phyloP scores from a whole-genome alignment of 2,888 invertebrate species.

The Cheilosia vulpina region DNA sequence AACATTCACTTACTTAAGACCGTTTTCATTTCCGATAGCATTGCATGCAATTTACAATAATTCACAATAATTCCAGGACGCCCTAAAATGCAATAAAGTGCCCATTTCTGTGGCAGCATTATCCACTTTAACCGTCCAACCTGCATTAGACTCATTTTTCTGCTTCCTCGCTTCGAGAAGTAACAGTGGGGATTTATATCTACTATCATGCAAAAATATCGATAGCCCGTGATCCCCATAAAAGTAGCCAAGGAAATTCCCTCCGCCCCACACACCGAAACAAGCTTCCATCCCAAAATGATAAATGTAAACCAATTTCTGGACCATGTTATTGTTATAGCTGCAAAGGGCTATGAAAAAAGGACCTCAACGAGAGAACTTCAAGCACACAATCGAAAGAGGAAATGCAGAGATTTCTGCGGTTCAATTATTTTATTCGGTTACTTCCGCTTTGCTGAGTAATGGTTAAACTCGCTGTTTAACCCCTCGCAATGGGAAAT shows the following conservation, averaged over 20 bases:
- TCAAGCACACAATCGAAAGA: constrained; percentile 32
- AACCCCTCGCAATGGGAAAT: constrained; percentile 57
- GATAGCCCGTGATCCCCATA: constrained; percentile 69
- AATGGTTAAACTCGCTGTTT: constrained; percentile 60
- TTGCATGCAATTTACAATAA: constrained; percentile 58
- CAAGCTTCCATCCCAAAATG: constrained; percentile 23
- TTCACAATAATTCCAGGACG: constrained; percentile 51
- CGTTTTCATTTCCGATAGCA: constrained; percentile 42
- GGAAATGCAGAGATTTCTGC: constrained; percentile 70
- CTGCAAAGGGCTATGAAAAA: constrained; percentile 30
- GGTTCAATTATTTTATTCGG: constrained; percentile 74
- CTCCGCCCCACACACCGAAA: not conserved
- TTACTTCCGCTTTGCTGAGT: constrained; percentile 67
- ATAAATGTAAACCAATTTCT: constrained; percentile 73
- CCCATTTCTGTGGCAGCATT: not conserved
- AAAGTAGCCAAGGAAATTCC: constrained; percentile 54
- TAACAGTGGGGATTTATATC: constrained; percentile 62
- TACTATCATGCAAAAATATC: constrained; percentile 56
- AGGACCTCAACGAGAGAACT: constrained; percentile 27
- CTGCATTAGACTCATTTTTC: constrained; percentile 63
- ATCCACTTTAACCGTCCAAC: constrained; percentile 25
- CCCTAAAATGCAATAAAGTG: constrained; percentile 30
- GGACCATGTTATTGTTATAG: constrained; percentile 64
- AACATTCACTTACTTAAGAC: constrained; percentile 34
- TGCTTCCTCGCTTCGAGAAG: constrained; percentile 49